Conservation (phyloP, 2,113 vertebrate species). For the Charadrius vociferus region DNA sequence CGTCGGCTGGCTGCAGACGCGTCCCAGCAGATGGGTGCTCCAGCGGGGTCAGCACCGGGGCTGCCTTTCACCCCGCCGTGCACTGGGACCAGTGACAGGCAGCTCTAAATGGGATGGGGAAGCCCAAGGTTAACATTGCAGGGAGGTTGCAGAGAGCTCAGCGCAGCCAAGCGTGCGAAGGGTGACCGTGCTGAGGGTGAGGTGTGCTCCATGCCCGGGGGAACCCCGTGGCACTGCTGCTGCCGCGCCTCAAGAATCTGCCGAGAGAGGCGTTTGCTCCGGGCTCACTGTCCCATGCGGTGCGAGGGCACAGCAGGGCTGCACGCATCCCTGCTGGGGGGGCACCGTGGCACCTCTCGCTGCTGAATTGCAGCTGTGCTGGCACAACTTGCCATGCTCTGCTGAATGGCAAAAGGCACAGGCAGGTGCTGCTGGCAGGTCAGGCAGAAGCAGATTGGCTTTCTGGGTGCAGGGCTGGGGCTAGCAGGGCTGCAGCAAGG, state of each 20-base stretch:
- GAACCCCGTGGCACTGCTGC: rapidly evolving
- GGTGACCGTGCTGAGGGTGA: neutral
- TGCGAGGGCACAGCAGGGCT: rapidly evolving
- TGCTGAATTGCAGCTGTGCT: rapidly evolving
- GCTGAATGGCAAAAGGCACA: neutral
- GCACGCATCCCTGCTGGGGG: rapidly evolving
- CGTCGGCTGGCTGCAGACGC: neutral
- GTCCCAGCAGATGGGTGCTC: neutral
- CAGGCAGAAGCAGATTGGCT: neutral
- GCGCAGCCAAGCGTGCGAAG: rapidly evolving
- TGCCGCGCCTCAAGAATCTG: neutral
- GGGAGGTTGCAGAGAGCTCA: neutral
- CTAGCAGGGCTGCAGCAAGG: neutral
- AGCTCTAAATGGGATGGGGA: neutral
- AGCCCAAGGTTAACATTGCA: neutral
- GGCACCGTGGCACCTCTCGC: neutral
- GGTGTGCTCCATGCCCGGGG: neutral
- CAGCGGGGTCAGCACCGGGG: neutral
- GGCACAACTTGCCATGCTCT: no score
- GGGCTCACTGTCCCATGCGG: neutral
- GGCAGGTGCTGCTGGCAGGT: neutral
- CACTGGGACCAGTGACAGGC: neutral
- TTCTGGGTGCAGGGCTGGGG: no score
- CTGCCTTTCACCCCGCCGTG: neutral
- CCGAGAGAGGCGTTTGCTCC: neutral